phyloP scores from a whole-genome alignment of 2,888 invertebrate genomes.

The Nephrotoma flavescens region DNA sequence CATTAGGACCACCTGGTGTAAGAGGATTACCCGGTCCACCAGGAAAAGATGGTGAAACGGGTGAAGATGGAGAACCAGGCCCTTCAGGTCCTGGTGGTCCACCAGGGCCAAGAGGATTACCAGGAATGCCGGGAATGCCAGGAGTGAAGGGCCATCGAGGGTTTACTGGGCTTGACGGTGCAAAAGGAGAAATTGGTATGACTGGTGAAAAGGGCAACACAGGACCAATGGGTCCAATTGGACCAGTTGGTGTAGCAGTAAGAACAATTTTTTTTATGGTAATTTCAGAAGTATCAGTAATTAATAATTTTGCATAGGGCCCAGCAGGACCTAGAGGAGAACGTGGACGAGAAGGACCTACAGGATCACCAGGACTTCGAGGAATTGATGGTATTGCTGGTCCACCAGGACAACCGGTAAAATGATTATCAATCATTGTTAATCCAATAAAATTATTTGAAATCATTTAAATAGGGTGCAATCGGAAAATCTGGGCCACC shows the following conservation, averaged over 20 bases:
- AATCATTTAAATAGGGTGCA: slow-evolving; percentile 40
- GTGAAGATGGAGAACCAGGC: slow-evolving; percentile 70
- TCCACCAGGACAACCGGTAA: slow-evolving; percentile 57
- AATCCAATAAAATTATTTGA: slow-evolving; percentile 2
- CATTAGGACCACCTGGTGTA: slow-evolving; percentile 36
- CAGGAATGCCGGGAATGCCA: slow-evolving; percentile 62
- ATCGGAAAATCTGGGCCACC: slow-evolving; percentile 72
- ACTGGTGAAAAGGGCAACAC: slow-evolving; percentile 59
- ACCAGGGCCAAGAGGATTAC: slow-evolving; percentile 51
- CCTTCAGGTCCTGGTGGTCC: slow-evolving; percentile 53
- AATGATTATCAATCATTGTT: slow-evolving; percentile 12
- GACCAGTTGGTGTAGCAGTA: slow-evolving; percentile 43
- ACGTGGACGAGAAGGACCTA: slow-evolving; percentile 67
- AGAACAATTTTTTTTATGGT: slow-evolving; percentile 8
- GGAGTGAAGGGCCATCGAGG: slow-evolving; percentile 75
- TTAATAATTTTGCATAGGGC: slow-evolving; percentile 37
- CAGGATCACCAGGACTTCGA: slow-evolving; percentile 60
- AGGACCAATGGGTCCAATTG: slow-evolving; percentile 57
- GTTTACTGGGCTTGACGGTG: slow-evolving; percentile 61
- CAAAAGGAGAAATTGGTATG: slow-evolving; percentile 65
- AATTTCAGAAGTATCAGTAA: neutral
- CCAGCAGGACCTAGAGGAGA: slow-evolving; percentile 68
- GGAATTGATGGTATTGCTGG: slow-evolving; percentile 69
- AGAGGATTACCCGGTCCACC: slow-evolving; percentile 40
- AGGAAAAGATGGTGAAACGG: slow-evolving; percentile 46